Percentiles rank a stretch among this genome's conserved stretches.
Conservation (phyloP, 1,140 invertebrate genomes). For the Cherax destructor region DNA sequence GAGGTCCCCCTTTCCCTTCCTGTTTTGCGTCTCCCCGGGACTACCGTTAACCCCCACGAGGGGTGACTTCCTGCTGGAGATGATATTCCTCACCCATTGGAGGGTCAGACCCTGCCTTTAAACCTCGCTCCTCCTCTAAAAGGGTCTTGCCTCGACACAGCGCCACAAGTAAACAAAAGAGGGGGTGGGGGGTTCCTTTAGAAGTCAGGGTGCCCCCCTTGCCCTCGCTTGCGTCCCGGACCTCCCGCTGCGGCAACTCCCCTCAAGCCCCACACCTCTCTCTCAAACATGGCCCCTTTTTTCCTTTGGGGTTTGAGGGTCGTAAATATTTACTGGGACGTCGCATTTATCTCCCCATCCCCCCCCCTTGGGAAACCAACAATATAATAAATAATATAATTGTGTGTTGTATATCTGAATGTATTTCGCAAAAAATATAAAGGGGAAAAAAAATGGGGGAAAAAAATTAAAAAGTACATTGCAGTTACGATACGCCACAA, state of each 20-base stretch:
- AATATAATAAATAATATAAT: no score
- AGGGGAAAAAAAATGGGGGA: no score
- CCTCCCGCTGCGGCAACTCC: neutral
- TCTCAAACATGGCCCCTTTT: neutral
- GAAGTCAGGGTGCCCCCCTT: neutral
- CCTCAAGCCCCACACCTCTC: neutral
- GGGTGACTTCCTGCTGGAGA: neutral
- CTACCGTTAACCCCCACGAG: neutral
- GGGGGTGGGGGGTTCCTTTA: neutral
- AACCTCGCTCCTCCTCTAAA: neutral
- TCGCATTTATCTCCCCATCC: no score
- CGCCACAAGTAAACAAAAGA: neutral
- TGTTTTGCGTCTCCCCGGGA: neutral
- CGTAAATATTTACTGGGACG: no score
- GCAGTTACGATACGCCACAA: no score
- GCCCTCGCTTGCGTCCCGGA: neutral
- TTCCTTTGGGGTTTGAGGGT: no score
- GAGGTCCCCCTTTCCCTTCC: neutral
- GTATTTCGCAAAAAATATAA: no score
- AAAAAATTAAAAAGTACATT: no score
- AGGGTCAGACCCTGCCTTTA: neutral
- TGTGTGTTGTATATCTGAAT: no score
- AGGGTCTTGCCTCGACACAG: neutral
- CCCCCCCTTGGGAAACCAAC: no score
- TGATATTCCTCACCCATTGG: neutral